phyloP scores from a whole-genome alignment of 2,113 vertebrate genomes.

The Festucalex cinctus region DNA sequence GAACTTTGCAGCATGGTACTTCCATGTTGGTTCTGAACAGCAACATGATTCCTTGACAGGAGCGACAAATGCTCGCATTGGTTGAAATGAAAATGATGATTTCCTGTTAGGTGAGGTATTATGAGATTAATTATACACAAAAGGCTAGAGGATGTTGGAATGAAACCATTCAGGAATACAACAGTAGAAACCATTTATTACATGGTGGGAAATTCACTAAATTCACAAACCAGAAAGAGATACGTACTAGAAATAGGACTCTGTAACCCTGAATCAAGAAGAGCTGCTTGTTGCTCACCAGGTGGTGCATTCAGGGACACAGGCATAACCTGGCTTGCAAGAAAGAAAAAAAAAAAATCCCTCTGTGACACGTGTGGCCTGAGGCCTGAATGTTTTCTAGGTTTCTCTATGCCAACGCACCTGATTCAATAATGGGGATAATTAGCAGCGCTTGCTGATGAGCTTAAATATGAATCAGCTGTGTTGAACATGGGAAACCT shows the following conservation, averaged over 20 bases:
- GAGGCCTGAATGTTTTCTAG: no score
- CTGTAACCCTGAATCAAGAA: background rate
- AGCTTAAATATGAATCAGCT: no score
- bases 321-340: background rate
- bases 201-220: background rate
- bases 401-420: no score
- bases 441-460: no score
- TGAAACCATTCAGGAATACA: background rate
- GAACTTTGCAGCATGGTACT: conserved; percentile 5
- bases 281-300: background rate
- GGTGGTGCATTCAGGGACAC: background rate
- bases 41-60: conserved; percentile 19
- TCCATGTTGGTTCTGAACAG: conserved; percentile 10
- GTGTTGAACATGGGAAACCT: no score
- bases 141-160: background rate
- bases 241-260: background rate
- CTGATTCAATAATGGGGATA: no score
- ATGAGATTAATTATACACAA: background rate
- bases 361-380: no score
- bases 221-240: background rate
- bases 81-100: background rate
- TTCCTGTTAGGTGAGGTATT: background rate
- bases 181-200: background rate
- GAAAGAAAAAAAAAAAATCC: background rate
- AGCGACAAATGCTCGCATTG: background rate